A percentile compares a stretch with the other conserved stretches of the same genome.
phyloP scores from a whole-genome alignment of 2,113 vertebrate species.

The Muntiacus reevesi region DNA sequence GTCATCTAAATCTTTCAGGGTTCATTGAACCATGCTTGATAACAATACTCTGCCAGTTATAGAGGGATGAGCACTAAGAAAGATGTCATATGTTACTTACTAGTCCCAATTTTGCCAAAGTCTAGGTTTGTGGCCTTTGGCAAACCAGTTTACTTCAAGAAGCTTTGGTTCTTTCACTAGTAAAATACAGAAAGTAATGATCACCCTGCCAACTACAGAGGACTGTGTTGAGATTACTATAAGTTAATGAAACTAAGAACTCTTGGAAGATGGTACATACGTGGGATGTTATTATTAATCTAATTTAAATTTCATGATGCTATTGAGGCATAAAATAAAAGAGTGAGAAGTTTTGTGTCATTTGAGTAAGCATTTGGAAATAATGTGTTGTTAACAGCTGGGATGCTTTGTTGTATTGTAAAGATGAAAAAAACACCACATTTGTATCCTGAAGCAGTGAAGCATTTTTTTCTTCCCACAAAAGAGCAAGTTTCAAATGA shows the following conservation, averaged over 20 bases:
- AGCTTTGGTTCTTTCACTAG: not conserved
- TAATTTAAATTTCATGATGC: not conserved
- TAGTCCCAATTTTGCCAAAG: not conserved
- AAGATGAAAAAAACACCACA: not conserved
- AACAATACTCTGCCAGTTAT: not conserved
- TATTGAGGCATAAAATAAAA: not conserved
- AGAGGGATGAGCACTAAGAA: not conserved
- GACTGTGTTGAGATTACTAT: not conserved
- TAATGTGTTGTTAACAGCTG: not conserved
- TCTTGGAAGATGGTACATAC: not conserved
- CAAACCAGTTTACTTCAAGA: not conserved
- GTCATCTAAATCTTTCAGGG: not conserved
- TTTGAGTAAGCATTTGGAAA: not conserved
- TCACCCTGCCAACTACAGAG: not conserved
- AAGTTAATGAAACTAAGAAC: not conserved
- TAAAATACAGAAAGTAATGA: not conserved
- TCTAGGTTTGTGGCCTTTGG: not conserved
- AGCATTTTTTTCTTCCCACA: not conserved
- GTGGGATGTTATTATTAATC: not conserved
- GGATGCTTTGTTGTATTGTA: not conserved
- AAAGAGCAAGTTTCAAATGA: slow-evolving; percentile 6
- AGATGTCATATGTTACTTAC: not conserved
- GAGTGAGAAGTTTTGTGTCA: not conserved
- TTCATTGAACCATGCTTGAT: not conserved
- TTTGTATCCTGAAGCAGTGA: not conserved